A percentile compares a stretch with the other conserved stretches of the same genome.
phyloP scores from a whole-genome alignment of 2,797 vertebrate genomes.

The Esox lucius region DNA sequence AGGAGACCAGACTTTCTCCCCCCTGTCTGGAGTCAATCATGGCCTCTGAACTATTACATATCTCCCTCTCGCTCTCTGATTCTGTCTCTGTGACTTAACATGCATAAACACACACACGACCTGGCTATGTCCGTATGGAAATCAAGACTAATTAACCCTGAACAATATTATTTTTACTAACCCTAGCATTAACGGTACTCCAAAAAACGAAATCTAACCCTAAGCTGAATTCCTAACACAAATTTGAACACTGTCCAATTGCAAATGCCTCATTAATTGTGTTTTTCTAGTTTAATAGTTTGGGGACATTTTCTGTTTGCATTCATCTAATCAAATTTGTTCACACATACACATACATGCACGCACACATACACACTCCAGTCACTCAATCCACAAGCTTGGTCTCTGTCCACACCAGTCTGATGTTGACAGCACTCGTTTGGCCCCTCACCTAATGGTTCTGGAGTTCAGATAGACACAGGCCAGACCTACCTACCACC shows the following conservation, averaged over 20 bases:
- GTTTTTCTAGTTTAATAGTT: too few relatives aligned
- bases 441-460: neutral
- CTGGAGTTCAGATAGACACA: neutral
- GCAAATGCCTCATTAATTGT: too few relatives aligned
- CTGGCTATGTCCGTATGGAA: too few relatives aligned
- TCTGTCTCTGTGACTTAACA: too few relatives aligned
- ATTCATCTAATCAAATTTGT: too few relatives aligned
- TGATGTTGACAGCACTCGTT: neutral
- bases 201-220: too few relatives aligned
- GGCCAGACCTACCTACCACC: conserved; percentile 12
- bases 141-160: too few relatives aligned
- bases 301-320: too few relatives aligned
- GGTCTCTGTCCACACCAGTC: neutral
- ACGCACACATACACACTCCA: conserved; percentile 3
- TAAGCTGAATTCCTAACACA: too few relatives aligned
- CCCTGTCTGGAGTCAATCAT: conserved; percentile 7
- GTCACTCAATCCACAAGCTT: neutral
- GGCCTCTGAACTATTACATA: conserved; percentile 14
- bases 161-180: neutral
- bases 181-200: neutral
- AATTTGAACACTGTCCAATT: too few relatives aligned
- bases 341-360: neutral
- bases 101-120: too few relatives aligned
- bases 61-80: neutral
- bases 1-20: neutral